These are phyloP conservation scores for Pandemis cinnamomeana DNA, from an alignment of 2,888 invertebrate genomes.

Conservation along the genomic window DNA sequence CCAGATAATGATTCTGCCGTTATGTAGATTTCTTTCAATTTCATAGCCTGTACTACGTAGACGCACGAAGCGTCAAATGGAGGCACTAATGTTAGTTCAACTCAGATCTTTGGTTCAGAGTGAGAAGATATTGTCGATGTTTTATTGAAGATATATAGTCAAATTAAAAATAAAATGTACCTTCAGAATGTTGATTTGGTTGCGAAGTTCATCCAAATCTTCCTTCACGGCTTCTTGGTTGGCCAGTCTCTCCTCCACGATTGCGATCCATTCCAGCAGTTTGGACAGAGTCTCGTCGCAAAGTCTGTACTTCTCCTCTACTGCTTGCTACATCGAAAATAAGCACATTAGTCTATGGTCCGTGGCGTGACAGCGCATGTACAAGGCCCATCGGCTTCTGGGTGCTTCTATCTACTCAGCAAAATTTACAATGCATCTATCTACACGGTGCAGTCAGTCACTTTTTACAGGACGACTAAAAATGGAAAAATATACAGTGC, in stretches of 20 bases:
- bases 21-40: no score
- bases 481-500: slow-evolving; percentile 41
- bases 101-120: no score
- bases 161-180: slow-evolving; percentile 66
- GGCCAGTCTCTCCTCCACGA: slow-evolving; percentile 92
- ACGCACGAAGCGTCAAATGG: no score
- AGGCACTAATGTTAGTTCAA: no score
- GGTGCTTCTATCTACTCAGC: slow-evolving; percentile 53
- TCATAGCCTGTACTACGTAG: no score
- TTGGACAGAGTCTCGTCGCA: slow-evolving; percentile 94
- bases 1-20: no score
- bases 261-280: slow-evolving; percentile 93
- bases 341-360: slow-evolving; percentile 47
- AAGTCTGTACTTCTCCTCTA: slow-evolving; percentile 96
- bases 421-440: slow-evolving; percentile 56
- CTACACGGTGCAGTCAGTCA: slow-evolving; percentile 56
- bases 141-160: neutral
- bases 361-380: slow-evolving; percentile 41
- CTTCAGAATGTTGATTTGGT: slow-evolving; percentile 95
- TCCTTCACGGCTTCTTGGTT: slow-evolving; percentile 94
- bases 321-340: slow-evolving; percentile 91
- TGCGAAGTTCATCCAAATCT: slow-evolving; percentile 92
- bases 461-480: slow-evolving; percentile 42
- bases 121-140: no score
- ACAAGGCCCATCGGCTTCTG: slow-evolving; percentile 48